phyloP scores from a whole-genome alignment of 2,113 vertebrate species.

The Probosciger aterrimus region DNA sequence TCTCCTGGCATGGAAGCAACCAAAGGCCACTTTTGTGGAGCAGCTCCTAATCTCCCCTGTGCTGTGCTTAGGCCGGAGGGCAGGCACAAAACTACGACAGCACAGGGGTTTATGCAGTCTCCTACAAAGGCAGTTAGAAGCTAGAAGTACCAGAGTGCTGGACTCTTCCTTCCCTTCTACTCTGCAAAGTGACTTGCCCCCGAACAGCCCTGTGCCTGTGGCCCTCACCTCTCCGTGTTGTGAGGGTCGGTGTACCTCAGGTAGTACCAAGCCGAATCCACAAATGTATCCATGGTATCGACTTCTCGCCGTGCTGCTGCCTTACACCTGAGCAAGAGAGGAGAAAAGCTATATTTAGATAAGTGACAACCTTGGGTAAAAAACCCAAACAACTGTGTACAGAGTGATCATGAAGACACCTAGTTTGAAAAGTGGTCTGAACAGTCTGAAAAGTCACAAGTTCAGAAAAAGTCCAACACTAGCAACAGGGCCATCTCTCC shows the following conservation, averaged over 20 bases:
- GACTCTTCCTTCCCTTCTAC: background rate
- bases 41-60: background rate
- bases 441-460: background rate
- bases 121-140: background rate
- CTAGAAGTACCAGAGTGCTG: background rate
- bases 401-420: background rate
- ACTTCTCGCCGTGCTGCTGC: slow-evolving; percentile 85
- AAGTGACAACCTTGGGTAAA: background rate
- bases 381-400: accelerated
- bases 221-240: slow-evolving; percentile 81
- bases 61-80: background rate
- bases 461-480: background rate
- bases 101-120: background rate
- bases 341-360: background rate
- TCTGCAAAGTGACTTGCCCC: background rate
- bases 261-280: slow-evolving; percentile 97
- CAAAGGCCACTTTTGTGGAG: background rate
- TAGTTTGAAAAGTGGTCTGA: background rate
- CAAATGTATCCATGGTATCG: slow-evolving; percentile 98
- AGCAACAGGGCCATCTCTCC: background rate
- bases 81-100: background rate
- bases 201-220: background rate
- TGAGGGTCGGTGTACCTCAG: slow-evolving; percentile 90
- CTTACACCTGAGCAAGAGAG: slow-evolving; percentile 78
- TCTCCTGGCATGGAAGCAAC: background rate